Conservation (phyloP, 2,113 vertebrate species). For the Sterrhoptilus dennistouni region DNA sequence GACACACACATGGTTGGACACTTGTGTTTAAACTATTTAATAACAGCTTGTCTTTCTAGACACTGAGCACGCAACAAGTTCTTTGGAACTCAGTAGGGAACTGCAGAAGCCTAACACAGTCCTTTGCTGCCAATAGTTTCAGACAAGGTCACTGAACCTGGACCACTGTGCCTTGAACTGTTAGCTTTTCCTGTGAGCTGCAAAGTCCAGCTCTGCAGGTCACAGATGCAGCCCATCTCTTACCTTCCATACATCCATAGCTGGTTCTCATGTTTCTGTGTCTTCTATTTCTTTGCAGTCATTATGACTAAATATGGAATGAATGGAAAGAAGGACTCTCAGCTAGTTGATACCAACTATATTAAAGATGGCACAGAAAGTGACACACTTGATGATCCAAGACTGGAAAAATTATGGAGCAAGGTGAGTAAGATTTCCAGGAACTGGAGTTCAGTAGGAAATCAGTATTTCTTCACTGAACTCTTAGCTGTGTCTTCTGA, state of each 20-base stretch:
- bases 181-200: neutral
- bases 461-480: neutral
- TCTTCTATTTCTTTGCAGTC: constrained; percentile 70
- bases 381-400: constrained; percentile 86
- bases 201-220: neutral
- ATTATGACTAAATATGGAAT: constrained; percentile 93
- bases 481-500: neutral
- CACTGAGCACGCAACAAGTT: neutral
- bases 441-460: neutral
- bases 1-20: neutral
- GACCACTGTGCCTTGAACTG: neutral
- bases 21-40: neutral
- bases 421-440: constrained; percentile 76
- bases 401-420: constrained; percentile 94
- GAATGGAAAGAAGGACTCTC: constrained; percentile 88
- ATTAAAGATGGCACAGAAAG: constrained; percentile 79
- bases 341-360: constrained; percentile 79
- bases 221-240: neutral
- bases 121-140: neutral
- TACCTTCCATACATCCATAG: neutral
- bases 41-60: neutral
- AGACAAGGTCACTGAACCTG: neutral
- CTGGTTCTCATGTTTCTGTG: neutral
- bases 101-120: neutral
- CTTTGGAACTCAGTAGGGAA: neutral